Base-by-base conservation (phyloP, 1,140 invertebrate genomes). In the Sminthurinus signatus region DNA sequence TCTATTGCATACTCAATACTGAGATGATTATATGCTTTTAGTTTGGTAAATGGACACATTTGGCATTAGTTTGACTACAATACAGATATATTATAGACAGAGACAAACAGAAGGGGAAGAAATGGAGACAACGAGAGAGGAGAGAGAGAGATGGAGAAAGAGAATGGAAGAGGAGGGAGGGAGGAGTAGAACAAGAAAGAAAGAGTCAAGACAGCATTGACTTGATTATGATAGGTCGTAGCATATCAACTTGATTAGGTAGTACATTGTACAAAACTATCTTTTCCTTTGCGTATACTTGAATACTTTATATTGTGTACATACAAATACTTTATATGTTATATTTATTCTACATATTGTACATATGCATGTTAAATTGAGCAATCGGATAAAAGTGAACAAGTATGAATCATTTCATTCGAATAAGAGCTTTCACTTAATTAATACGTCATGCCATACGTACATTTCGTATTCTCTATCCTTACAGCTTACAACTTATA, bases 191-290 rank as follows among this genome's bases (percentile, higher is more conserved):
- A 19, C 46, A 48, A 48, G 21, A 19, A 10, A 19, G n/a, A 23
- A 8, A 32, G 64, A 56, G 43, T 61, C 44, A 39, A 62, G 31
- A 32, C 32, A 57, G 42, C 42, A 46, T 57, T 64, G 48, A 67
- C 39, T 67, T 57, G 52, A 68, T 62, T 65, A 65, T 62, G 69
- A 65, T 60, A 63, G 62, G 64, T 66, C 59, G 65, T 50, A 70
- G 56, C 58, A 62, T 67, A 65, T 71, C 65, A 70, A 70, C 67
- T 70, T 67, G 65, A 70, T 70, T 67, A 67, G 68, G 48, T 65
- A 32, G 43, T n/a, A n/a, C n/a, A n/a, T n/a, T n/a, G 10, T 42
- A n/a, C 10, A 12, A 10, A 42, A 42, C 39, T 42, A n/a, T 42
- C 10, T 42, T 10, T 42, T 42, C n/a, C 10, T 21, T 14, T 36